Evolutionary conservation across 2,888 invertebrate genomes (phyloP).

Genomic region (Heliconius sara): DNA sequence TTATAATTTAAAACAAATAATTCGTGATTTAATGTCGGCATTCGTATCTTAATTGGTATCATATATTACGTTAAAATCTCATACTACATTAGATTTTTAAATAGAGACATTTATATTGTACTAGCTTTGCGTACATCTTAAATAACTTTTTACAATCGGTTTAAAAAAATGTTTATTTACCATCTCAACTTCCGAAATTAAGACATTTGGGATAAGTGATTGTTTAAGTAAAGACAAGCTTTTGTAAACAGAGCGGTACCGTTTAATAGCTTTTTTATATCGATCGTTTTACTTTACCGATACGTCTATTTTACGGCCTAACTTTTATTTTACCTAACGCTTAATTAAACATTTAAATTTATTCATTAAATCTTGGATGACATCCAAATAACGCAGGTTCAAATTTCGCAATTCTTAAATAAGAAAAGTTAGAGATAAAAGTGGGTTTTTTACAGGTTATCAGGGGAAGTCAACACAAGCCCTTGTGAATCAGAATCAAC

Average conservation of each 20-base stretch:
- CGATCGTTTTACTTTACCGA: slow-evolving; percentile 51
- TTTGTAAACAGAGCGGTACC: slow-evolving; percentile 55
- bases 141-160: slow-evolving; percentile 39
- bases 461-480: slow-evolving; percentile 79
- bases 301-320: slow-evolving; percentile 14
- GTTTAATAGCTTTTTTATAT: slow-evolving; percentile 61
- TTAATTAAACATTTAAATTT: neutral
- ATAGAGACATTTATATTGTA: slow-evolving; percentile 39
- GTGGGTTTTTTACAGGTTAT: slow-evolving; percentile 62
- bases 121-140: slow-evolving; percentile 14
- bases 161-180: slow-evolving; percentile 49
- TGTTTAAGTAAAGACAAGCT: slow-evolving; percentile 59
- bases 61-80: slow-evolving; percentile 57
- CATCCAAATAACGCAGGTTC: neutral
- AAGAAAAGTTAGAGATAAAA: neutral
- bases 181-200: slow-evolving; percentile 61
- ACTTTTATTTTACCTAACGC: slow-evolving; percentile 18
- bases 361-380: neutral
- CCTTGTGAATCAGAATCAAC: slow-evolving; percentile 86
- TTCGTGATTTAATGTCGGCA: slow-evolving; percentile 63
- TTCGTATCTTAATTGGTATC: slow-evolving; percentile 64
- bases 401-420: neutral
- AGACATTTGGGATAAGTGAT: slow-evolving; percentile 61
- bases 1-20: slow-evolving; percentile 68
- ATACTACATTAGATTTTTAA: slow-evolving; percentile 34